These are phyloP conservation scores for Galerucella calmariensis DNA, from an alignment of 2,888 invertebrate genomes.

Conservation along the genomic window DNA sequence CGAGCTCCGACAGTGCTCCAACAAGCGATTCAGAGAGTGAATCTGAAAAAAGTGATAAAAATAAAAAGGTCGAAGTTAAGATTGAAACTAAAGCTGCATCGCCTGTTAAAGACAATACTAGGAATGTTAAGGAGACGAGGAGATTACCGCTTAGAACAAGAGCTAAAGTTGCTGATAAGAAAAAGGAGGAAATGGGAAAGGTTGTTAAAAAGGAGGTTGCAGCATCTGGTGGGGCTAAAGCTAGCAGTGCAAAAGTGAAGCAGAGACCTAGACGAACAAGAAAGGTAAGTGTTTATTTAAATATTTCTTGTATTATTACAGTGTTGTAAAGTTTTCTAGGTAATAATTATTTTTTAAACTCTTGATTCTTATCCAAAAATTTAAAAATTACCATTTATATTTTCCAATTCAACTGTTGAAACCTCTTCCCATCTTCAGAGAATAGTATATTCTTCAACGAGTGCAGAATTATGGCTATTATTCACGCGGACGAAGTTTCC, in stretches of 20 bases:
- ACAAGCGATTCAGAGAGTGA: slow-evolving; percentile 64
- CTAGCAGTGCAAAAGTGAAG: slow-evolving; percentile 52
- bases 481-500: no score
- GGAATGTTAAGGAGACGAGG: slow-evolving; percentile 42
- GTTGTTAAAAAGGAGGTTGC: slow-evolving; percentile 44
- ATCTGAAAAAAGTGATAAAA: slow-evolving; percentile 41
- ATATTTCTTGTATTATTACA: neutral
- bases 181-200: slow-evolving; percentile 42
- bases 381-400: no score
- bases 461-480: no score
- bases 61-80: slow-evolving; percentile 18
- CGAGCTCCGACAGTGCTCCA: slow-evolving; percentile 64
- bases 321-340: neutral
- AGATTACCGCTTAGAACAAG: slow-evolving; percentile 55
- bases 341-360: no score
- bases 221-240: slow-evolving; percentile 60
- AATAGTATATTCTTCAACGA: no score
- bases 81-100: slow-evolving; percentile 24
- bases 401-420: no score
- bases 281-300: slow-evolving; percentile 51
- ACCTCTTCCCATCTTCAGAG: no score
- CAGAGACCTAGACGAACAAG: slow-evolving; percentile 49
- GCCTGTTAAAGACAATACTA: slow-evolving; percentile 32
- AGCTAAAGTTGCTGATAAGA: slow-evolving; percentile 64
- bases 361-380: neutral